phyloP scores from a whole-genome alignment of 1,140 invertebrate species.

The Apolygus lucorum region DNA sequence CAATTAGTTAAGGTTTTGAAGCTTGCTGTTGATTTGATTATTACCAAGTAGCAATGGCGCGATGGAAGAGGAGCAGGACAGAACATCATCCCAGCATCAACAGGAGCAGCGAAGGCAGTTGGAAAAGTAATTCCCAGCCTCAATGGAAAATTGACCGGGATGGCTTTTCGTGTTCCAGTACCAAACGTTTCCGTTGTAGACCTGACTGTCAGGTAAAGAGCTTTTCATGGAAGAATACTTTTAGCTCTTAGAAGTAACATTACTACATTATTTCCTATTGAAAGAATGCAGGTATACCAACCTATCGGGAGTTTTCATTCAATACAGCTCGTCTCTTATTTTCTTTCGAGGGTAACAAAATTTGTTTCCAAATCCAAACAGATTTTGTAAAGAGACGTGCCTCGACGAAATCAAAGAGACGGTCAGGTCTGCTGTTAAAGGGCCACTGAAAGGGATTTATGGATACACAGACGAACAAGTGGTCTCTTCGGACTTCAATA shows the following conservation, averaged over 20 bases:
- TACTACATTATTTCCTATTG: too few species aligned
- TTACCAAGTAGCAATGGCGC: slow-evolving; percentile 89
- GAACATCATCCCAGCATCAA: slow-evolving; percentile 98
- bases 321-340: too few species aligned
- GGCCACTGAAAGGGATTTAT: slow-evolving; percentile 50
- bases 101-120: slow-evolving; percentile 97
- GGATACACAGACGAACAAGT: slow-evolving; percentile 63
- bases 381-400: slow-evolving; percentile 38
- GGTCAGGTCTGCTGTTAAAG: slow-evolving; percentile 52
- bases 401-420: slow-evolving; percentile 55
- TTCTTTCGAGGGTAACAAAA: too few species aligned
- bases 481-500: slow-evolving; percentile 60
- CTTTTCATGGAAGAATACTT: too few species aligned
- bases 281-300: too few species aligned
- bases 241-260: too few species aligned
- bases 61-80: slow-evolving; percentile 92
- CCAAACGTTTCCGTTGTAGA: slow-evolving; percentile 98
- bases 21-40: too few species aligned
- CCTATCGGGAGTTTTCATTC: too few species aligned
- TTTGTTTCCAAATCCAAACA: too few species aligned
- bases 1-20: too few species aligned
- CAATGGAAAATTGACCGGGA: slow-evolving; percentile 93
- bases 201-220: slow-evolving; percentile 57
- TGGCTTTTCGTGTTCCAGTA: slow-evolving; percentile 97
- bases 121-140: slow-evolving; percentile 92